Percentiles rank a stretch among this genome's conserved stretches.
These are phyloP conservation scores for Lamprotornis superbus DNA, from an alignment of 2,113 vertebrate species.

Conservation along the genomic window DNA sequence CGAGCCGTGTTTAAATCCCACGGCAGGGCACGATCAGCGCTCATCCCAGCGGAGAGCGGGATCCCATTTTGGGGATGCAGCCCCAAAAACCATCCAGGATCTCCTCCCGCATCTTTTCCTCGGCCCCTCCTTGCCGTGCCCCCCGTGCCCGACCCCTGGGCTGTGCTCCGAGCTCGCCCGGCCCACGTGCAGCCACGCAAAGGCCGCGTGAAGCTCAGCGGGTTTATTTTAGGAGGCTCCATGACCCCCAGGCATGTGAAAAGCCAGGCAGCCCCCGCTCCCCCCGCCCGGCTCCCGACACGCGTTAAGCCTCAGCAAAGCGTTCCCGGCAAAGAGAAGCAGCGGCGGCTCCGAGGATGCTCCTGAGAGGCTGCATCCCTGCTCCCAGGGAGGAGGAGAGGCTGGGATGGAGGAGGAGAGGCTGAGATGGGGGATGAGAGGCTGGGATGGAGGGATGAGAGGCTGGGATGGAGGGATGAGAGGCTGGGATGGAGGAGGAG, in stretches of 20 bases:
- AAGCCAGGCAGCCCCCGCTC: background rate
- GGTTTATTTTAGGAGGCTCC: conserved; percentile 58
- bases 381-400: background rate
- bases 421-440: background rate
- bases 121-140: background rate
- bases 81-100: background rate
- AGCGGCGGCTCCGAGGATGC: background rate
- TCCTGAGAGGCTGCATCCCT: background rate
- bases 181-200: background rate
- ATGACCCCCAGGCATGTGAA: conserved; percentile 49
- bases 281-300: background rate
- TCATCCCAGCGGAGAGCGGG: background rate
- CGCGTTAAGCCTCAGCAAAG: background rate
- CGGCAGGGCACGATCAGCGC: background rate
- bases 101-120: background rate
- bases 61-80: too few species aligned
- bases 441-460: background rate
- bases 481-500: background rate
- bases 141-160: background rate
- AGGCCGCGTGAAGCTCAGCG: conserved; percentile 13
- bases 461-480: too few species aligned
- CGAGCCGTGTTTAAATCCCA: background rate
- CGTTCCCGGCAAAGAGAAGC: background rate
- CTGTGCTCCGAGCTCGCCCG: background rate
- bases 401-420: background rate